A percentile compares a stretch with the other conserved stretches of the same genome.
Evolutionary conservation across 2,113 vertebrate genomes (phyloP).

Genomic region (Acanthisitta chloris): DNA sequence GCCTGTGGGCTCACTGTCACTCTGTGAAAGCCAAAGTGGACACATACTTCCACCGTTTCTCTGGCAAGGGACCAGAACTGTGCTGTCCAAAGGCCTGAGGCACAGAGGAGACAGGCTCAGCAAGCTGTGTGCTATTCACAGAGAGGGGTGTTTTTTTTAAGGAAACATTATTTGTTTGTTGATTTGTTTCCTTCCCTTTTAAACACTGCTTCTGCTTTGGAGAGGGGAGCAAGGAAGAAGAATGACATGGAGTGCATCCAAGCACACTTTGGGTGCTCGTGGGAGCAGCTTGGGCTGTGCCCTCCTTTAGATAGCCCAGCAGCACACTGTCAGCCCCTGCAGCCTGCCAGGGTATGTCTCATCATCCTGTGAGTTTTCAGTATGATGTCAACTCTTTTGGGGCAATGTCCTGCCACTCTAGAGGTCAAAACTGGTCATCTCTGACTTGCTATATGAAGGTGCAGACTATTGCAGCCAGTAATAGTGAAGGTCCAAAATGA

Average conservation of each 20-base stretch:
- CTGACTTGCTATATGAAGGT: not conserved
- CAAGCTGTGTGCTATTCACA: not conserved
- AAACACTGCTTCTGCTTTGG: not conserved
- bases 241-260: not conserved
- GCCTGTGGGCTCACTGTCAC: accelerated
- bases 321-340: not conserved
- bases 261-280: not conserved
- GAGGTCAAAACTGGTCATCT: not conserved
- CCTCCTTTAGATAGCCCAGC: not conserved
- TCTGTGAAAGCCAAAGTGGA: not conserved
- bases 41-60: not conserved
- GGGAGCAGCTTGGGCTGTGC: not conserved
- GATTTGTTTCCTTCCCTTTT: conserved; percentile 15
- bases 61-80: not conserved
- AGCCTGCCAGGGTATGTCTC: not conserved
- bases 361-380: not conserved
- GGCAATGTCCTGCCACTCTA: not conserved
- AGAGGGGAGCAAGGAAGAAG: not conserved
- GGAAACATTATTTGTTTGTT: not conserved
- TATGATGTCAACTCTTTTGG: not conserved
- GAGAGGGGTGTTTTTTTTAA: not conserved
- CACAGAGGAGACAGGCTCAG: not conserved
- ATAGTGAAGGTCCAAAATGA: not conserved
- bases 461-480: not conserved
- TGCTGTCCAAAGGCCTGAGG: not conserved